Base-by-base conservation (phyloP, 1,140 invertebrate species). In the Brachionus paranguensis region DNA sequence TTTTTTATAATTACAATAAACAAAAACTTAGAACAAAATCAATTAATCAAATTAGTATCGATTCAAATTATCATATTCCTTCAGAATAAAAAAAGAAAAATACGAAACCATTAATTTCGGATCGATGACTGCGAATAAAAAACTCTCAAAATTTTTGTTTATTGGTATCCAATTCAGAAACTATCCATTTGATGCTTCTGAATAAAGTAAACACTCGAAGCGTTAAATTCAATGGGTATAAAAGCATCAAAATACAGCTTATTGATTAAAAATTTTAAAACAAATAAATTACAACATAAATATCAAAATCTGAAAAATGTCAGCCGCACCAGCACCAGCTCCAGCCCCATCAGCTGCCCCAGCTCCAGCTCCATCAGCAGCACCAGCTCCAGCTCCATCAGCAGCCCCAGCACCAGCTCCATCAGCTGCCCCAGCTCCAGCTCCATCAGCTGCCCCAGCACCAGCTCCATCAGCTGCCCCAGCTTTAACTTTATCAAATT, bases 341-440 rank as follows among this genome's bases (percentile, higher is more conserved):
- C 68, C 68, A 72, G 68, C 68, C 20, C 68, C 29, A 72, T 72
- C 68, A n/a, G 68, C 68, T 8, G 68, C 68, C 37, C 68, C 68
- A 72, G 33, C 68, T 43, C 3, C 43, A 45, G 24, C 24, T 1
- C 24, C 24, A 24, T 72, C 68, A 43, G 68, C 68, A n/a, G 68
- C 68, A 20, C 68, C 68, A 29, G 37, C 17, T 1, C 41, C 41
- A 43, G 41, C 68, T 20, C 17, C 17, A 20, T 41, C 68, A 45
- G 17, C 29, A 8, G 68, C 68, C 8, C 33, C 29, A 8, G 68
- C 68, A 8, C 33, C 8, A 41, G 33, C 68, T 43, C 10, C 45
- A 47, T 72, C 68, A 5, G n/a, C 33, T 37, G 64, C 64, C 0
- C 17, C 41, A 20, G 37, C 33, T 20, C 68, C 68, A 72, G 27